Percentiles rank a stretch among this genome's conserved stretches.
These are phyloP conservation scores for Lobophora halterata DNA, from an alignment of 2,888 invertebrate species.

Conservation along the genomic window DNA sequence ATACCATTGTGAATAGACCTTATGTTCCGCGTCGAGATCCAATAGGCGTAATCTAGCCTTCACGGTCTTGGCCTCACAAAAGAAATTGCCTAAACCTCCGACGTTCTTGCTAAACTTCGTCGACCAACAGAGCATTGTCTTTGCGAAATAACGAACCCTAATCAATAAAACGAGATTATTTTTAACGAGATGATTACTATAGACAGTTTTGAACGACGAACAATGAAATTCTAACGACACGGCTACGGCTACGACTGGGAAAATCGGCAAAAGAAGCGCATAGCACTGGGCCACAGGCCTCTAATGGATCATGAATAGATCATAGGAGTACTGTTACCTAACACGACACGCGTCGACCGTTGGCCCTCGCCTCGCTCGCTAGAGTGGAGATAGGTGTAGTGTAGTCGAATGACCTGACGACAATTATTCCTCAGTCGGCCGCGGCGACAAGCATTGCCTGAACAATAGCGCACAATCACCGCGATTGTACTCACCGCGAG, in stretches of 20 bases:
- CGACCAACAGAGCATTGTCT: constrained; percentile 19
- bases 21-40: constrained; percentile 55
- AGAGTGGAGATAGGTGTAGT: constrained; percentile 38
- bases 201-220: constrained; percentile 20
- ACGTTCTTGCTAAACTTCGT: constrained; percentile 30
- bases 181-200: constrained; percentile 12
- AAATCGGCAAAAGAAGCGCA: constrained; percentile 14
- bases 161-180: background rate
- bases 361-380: constrained; percentile 28
- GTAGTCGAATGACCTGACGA: constrained; percentile 46
- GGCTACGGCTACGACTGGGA: constrained; percentile 17
- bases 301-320: constrained; percentile 40
- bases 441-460: constrained; percentile 44
- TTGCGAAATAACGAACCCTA: constrained; percentile 21
- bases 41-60: constrained; percentile 49
- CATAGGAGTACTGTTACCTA: constrained; percentile 53
- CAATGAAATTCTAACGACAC: constrained; percentile 24
- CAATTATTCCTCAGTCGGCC: constrained; percentile 52
- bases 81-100: constrained; percentile 24
- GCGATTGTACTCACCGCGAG: constrained; percentile 52
- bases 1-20: constrained; percentile 62
- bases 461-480: constrained; percentile 73
- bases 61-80: constrained; percentile 35
- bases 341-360: constrained; percentile 32
- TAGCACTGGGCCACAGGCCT: constrained; percentile 11